These are phyloP conservation scores for Lepidurus arcticus DNA, from an alignment of 1,140 invertebrate genomes.

Conservation along the genomic window DNA sequence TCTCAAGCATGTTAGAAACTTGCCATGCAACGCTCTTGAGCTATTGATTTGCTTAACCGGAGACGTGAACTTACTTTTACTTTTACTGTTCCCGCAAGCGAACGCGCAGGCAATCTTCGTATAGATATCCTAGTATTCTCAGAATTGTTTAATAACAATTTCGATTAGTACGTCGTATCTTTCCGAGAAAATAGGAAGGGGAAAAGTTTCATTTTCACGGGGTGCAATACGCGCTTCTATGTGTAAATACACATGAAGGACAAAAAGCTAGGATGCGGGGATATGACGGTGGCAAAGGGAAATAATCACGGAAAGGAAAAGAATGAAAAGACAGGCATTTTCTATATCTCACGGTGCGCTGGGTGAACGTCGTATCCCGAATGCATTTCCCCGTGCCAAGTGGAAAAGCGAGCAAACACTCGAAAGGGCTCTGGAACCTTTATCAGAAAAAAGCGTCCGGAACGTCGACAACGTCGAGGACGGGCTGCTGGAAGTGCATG, in stretches of 20 bases:
- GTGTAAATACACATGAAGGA: too few relatives aligned
- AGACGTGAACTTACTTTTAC: not conserved
- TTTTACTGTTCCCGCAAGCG: not conserved
- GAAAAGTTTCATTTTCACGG: too few relatives aligned
- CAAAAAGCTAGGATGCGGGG: too few relatives aligned
- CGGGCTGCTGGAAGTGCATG: not conserved
- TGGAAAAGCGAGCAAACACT: slow-evolving; percentile 15
- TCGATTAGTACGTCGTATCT: too few relatives aligned
- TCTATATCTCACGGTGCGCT: not conserved
- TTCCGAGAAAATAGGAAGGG: too few relatives aligned
- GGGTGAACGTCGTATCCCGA: not conserved
- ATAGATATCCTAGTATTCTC: too few relatives aligned
- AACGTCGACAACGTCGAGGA: slow-evolving; percentile 8
- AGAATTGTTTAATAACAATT: too few relatives aligned
- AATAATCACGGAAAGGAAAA: too few relatives aligned
- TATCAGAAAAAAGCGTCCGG: not conserved
- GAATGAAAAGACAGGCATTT: not conserved
- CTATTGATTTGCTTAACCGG: slow-evolving; percentile 11
- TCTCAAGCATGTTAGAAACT: not conserved
- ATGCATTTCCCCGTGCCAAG: slow-evolving; percentile 5
- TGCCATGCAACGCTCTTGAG: not conserved
- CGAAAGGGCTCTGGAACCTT: not conserved
- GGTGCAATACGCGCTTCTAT: too few relatives aligned
- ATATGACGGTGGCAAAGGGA: too few relatives aligned
- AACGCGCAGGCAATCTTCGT: not conserved